Conservation (phyloP, 2,797 vertebrate species). For the Platalea minor region DNA sequence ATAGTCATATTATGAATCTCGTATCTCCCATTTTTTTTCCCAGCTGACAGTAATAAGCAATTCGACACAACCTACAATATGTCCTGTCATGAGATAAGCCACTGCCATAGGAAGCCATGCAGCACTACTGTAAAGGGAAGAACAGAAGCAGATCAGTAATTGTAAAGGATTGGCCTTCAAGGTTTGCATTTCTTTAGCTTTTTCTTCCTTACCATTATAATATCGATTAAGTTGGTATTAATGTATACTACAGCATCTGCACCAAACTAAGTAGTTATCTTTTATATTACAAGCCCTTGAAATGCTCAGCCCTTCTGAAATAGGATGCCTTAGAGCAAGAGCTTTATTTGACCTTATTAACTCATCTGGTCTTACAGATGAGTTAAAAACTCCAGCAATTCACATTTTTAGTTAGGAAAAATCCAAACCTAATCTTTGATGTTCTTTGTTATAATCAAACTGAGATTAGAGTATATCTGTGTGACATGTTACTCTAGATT, state of each 20-base stretch:
- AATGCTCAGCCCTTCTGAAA: not conserved
- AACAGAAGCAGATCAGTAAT: not conserved
- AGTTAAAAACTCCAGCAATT: not conserved
- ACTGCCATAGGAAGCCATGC: not conserved
- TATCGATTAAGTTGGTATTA: not conserved
- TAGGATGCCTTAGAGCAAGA: not conserved
- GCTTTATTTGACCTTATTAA: not conserved
- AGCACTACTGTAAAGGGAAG: not conserved
- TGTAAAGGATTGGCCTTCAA: not conserved
- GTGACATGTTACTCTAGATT: not conserved
- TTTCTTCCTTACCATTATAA: not conserved
- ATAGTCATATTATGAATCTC: not conserved
- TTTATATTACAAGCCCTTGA: not conserved
- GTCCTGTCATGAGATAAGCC: not conserved
- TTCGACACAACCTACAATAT: not conserved
- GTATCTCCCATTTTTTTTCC: not conserved
- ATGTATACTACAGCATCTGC: not conserved
- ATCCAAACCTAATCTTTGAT: not conserved
- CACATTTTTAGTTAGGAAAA: not conserved
- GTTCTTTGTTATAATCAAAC: not conserved
- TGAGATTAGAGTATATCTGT: not conserved
- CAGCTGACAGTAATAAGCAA: not conserved
- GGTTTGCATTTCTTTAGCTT: not conserved
- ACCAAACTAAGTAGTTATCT: not conserved
- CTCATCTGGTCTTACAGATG: not conserved